Evolutionary conservation across 2,888 invertebrate genomes (phyloP).

Genomic region (Adelognathus sp.): DNA sequence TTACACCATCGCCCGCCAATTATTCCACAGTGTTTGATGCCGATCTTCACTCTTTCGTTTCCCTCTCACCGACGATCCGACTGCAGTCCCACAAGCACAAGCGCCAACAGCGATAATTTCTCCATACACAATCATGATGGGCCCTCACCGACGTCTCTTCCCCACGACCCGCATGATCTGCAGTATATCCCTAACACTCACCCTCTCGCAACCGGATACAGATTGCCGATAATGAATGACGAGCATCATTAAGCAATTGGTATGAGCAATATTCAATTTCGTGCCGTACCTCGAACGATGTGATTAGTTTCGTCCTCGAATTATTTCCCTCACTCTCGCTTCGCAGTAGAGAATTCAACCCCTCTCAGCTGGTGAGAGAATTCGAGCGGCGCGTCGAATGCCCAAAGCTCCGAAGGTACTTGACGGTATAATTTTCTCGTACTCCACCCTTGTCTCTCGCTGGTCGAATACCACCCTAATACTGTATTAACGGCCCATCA

Average conservation of each 20-base stretch:
- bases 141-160: background rate
- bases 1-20: conserved; percentile 33
- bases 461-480: background rate
- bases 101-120: conserved; percentile 30
- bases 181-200: background rate
- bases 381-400: conserved; percentile 11
- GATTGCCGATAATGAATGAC: conserved; percentile 65
- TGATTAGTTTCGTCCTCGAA: conserved; percentile 25
- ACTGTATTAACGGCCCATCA: conserved; percentile 24
- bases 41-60: conserved; percentile 12
- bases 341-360: too few relatives aligned
- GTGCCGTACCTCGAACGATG: conserved; percentile 49
- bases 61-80: background rate
- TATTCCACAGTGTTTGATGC: conserved; percentile 4
- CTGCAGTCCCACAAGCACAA: background rate
- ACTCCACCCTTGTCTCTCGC: background rate
- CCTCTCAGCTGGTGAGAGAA: background rate
- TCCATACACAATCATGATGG: conserved; percentile 18
- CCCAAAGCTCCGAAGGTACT: conserved; percentile 18
- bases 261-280: conserved; percentile 70
- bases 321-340: too few relatives aligned
- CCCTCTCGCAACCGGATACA: background rate
- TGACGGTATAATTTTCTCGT: conserved; percentile 41
- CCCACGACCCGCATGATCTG: background rate
- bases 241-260: conserved; percentile 69